Evolutionary conservation across 2,888 invertebrate species (phyloP), one percentile per base, ranked within the genome.

Genomic region (Ecliptopera silaceata): DNA sequence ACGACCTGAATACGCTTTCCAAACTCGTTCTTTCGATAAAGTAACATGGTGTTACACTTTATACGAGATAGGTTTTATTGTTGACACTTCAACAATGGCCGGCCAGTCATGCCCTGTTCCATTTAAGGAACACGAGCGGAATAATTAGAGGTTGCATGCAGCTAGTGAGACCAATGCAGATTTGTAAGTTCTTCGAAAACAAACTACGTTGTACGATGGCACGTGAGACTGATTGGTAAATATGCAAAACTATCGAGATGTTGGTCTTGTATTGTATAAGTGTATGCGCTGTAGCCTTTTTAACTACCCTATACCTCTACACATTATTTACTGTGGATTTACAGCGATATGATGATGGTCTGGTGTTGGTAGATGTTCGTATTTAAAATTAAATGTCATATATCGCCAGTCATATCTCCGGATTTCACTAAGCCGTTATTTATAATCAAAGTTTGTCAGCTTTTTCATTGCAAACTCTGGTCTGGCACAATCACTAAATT

Each of bases 11-110:
- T 72, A 76, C 79, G 80, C 88, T 88, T 88, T 88, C 87, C 79
- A 87, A 88, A 87, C 88, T 78, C 68, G 88, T 87, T 84, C 48
- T 76, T 73, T 79, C 74, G 79, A 79, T 81, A 80, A 81, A 80
- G 74, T 72, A 77, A 71, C 70, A 75, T 58, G 49, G 58, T 72
- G 73, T 50, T 59, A 63, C 56, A 63, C 57, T 49, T 61, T 45
- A 15, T 51, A 57, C 36, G 41, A 55, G 58, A 57, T 59, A 59
- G 58, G 60, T 72, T 67, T 72, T 69, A 71, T 70, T 69, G 65
- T 71, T 70, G 68, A 61, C 68, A 69, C 62, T 63, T 57, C 70
- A 72, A 80, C 80, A 80, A 80, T 79, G 66, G 73, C 58, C 49
- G 54, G 26, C 62, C 75, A 63, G 66, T 71, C 74, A 74, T 69